A percentile compares a stretch with the other conserved stretches of the same genome.
phyloP scores from a whole-genome alignment of 2,113 vertebrate genomes.

The Pelodiscus sinensis region DNA sequence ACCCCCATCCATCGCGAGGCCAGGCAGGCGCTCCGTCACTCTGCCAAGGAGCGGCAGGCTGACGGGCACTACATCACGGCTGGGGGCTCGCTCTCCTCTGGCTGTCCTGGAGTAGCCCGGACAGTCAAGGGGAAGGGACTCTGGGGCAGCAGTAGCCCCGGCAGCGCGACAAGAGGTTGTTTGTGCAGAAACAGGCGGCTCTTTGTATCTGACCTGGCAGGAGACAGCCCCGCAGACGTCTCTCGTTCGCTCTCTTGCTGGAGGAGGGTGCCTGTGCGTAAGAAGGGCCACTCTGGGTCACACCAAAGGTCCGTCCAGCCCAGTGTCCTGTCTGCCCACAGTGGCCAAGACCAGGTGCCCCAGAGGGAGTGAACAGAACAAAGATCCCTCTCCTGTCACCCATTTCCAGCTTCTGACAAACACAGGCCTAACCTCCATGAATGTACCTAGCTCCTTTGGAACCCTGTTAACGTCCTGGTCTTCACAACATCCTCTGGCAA shows the following conservation, averaged over 20 bases:
- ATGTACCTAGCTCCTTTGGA: no score
- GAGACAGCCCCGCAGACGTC: background rate
- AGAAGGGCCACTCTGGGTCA: no score
- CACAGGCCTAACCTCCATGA: no score
- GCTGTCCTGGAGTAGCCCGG: background rate
- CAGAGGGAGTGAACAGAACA: no score
- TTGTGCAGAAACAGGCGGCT: background rate
- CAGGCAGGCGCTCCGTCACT: background rate
- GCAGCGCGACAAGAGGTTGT: background rate
- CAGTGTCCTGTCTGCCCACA: no score
- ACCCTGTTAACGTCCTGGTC: no score
- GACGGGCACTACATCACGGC: background rate
- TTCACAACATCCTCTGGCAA: no score
- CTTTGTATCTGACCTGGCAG: background rate
- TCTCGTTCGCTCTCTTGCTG: background rate
- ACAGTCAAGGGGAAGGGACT: background rate
- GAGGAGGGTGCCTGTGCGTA: background rate
- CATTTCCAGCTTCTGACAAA: no score
- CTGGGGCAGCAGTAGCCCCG: background rate
- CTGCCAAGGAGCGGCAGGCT: background rate
- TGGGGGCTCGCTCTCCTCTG: background rate
- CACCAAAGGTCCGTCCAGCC: no score
- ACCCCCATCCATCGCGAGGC: background rate
- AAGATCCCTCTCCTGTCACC: no score
- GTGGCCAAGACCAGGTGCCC: no score